Conservation (phyloP, 92 coral and sea anemone species). For the Umimayanthus kanabou region DNA sequence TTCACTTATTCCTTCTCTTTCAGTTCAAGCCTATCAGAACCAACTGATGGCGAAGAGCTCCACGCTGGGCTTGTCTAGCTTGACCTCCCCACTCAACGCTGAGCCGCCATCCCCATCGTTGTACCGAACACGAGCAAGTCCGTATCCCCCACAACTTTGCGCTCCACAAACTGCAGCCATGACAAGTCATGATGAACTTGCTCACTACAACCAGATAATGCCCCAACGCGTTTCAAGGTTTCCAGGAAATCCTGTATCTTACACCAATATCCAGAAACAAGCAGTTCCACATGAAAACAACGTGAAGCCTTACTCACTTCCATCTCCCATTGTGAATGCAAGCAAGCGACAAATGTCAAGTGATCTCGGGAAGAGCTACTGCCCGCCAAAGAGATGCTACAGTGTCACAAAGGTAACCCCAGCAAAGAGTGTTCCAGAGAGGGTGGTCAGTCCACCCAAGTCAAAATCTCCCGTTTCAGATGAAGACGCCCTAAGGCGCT, state of each 20-base stretch:
- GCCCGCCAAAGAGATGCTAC: constrained; percentile 30
- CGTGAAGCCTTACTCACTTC: constrained; percentile 3
- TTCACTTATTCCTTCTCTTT: not conserved
- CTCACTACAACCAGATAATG: not conserved
- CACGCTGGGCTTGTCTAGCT: constrained; percentile 22
- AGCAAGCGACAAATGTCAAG: constrained; percentile 7
- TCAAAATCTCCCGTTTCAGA: constrained; percentile 21
- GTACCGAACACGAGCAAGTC: not conserved
- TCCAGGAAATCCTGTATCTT: constrained; percentile 19
- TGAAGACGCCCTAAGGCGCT: constrained; percentile 27
- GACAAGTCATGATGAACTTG: constrained; percentile 1
- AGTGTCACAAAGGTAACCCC: not conserved
- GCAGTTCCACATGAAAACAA: constrained; percentile 16
- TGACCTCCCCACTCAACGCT: constrained; percentile 31
- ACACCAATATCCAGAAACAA: not conserved
- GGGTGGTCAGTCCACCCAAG: not conserved
- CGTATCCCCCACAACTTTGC: not conserved
- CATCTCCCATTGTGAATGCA: not conserved
- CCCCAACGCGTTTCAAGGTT: not conserved
- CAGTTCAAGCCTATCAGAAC: constrained; percentile 16
- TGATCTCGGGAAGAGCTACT: constrained; percentile 4
- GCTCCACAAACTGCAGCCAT: not conserved
- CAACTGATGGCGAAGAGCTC: constrained; percentile 26
- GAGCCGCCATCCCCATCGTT: not conserved
- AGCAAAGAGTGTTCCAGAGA: not conserved